Base-by-base conservation (phyloP, 2,888 invertebrate species). In the Ctena decussata region DNA sequence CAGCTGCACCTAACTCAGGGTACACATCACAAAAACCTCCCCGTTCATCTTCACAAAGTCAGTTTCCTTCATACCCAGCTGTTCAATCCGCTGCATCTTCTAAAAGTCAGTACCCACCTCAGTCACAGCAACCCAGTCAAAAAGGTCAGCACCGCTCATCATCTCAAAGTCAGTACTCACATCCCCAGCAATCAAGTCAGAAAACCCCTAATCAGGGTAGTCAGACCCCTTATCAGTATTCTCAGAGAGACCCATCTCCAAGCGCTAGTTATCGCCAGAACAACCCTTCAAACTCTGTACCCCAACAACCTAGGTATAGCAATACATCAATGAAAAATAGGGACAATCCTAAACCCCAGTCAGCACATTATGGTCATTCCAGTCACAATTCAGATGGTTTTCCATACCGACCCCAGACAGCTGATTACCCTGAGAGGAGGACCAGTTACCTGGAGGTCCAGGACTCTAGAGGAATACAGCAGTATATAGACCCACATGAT, bases 401-500 rank as follows among this genome's bases (percentile, higher is more conserved):
- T 30, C 3, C 30, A 11, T 60, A 60, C 30, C 24, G 60, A 11
- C 27, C 27, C 5, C 27, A 30, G 11, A 5, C 60, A 27, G 60
- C 3, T 24, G 60, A 74, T 37, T 84, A 81, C 60, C 72, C 75
- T 21, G 80, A 84, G 24, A 39, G 57, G 27, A 65, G 80, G 39
- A 15, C 77, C 0, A 83, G 79, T 70, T 79, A 83, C 70, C 69
- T 75, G 78, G 83, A 83, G 24, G 75, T 74, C 5, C 27, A 79
- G 65, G 79, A 83, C 21, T 65, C 49, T 21, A 75, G 77, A 39
- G 65, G 60, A 11, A 49, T 30, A 37, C 74, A 39, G 15, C 72
- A 70, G 30, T 49, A 78, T 53, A 70, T 27, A 8, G 46, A 57
- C 70, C 46, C 74, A 18, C 74, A 53, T 35, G 49, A 74, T 32